These are phyloP conservation scores for Trissolcus basalis DNA, from an alignment of 1,140 invertebrate genomes.

Conservation along the genomic window DNA sequence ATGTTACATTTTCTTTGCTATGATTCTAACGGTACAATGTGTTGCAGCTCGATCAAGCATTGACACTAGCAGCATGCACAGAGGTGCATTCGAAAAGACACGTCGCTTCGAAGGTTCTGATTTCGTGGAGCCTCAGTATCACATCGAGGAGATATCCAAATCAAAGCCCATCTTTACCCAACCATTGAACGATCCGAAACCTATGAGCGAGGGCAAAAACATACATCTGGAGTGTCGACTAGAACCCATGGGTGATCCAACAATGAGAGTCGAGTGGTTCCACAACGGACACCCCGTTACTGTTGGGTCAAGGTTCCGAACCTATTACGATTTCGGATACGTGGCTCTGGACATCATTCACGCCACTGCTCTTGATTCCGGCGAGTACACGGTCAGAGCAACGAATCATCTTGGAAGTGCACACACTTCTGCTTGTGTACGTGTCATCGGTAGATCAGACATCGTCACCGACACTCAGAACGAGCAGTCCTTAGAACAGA, in stretches of 20 bases:
- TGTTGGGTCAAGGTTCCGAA: constrained; percentile 92
- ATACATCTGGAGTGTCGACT: constrained; percentile 92
- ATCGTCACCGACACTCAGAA: constrained; percentile 96
- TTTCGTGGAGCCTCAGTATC: constrained; percentile 90
- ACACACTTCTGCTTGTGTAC: constrained; percentile 92
- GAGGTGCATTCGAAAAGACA: constrained; percentile 89
- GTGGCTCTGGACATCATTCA: constrained; percentile 94
- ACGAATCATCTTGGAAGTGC: constrained; percentile 95
- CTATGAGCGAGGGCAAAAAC: constrained; percentile 92
- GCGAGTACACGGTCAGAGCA: constrained; percentile 94
- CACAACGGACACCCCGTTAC: constrained; percentile 92
- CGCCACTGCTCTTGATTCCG: constrained; percentile 90
- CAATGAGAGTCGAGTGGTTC: constrained; percentile 96
- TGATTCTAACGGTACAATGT: not conserved
- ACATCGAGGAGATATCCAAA: constrained; percentile 95
- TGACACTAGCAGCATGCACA: constrained; percentile 92
- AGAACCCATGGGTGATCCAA: constrained; percentile 96
- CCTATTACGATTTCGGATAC: constrained; percentile 96
- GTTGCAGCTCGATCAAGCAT: constrained; percentile 86
- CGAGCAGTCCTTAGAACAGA: constrained; percentile 95
- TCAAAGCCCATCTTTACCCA: constrained; percentile 93
- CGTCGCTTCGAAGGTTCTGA: constrained; percentile 89
- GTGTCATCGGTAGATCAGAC: constrained; percentile 88
- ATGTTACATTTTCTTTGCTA: no score
- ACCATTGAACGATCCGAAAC: constrained; percentile 86